Evolutionary conservation across 2,113 vertebrate species (phyloP), one percentile per base, ranked within the genome.

Genomic region (Electrona antarctica): DNA sequence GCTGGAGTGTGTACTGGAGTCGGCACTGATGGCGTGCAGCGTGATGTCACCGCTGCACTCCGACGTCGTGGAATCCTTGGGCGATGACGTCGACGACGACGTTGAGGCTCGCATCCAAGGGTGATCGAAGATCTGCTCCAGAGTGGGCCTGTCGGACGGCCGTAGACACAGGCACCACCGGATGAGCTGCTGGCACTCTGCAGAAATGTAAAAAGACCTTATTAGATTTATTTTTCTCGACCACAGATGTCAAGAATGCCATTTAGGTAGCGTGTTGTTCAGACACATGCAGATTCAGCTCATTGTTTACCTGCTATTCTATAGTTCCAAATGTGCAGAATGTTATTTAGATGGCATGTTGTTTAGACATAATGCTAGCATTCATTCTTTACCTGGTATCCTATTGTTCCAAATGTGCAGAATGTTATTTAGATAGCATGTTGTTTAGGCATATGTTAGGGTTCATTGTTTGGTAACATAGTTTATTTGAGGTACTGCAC

Each of bases 131-230:
- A 97, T 95, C 88, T 97, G 95, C 87, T 96, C 96, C 79, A 97
- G 91, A 4, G 94, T 93, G 57, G 96, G 96, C 89, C 95, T 91
- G 83, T 96, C 96, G 0, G 95, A 96, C 72, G 96, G 96, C 90
- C 96, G 91, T 90, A 94, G 82, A 66, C 94, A 94, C 82, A 97
- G 93, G 89, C 96, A 97, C 95, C 94, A 96, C 91, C 94, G 94
- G 48, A 97, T 95, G 76, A 97, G 91, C 71, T 97, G 94, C 82
- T 96, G 95, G 85, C 96, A 97, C 84, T 95, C 96, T 97, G 84
- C 1, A 41, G 51, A 45, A 13, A 1, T 46, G 15, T 0, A 5
- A 12, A 6, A 0, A 5, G 3, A 28, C 0, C 8, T 0, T 1
- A 0, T 55, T n/a, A 55, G 11, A 7, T 55, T 55, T n/a, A 3